Base-by-base conservation (phyloP, 2,888 invertebrate species). In the Leuctra nigra region DNA sequence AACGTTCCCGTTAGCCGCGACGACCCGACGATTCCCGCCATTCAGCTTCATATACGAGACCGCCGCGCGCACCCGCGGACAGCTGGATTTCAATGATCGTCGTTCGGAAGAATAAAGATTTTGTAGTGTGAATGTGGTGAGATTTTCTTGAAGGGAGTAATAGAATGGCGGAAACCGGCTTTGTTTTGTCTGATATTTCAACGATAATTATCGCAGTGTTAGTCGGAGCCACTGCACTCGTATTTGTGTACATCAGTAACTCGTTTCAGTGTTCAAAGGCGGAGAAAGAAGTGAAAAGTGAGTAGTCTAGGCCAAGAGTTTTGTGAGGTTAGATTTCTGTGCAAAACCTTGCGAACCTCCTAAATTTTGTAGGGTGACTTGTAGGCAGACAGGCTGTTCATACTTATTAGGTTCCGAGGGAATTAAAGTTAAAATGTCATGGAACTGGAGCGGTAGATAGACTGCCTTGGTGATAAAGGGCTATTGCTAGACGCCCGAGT, bases 211-310 rank as follows among this genome's bases (percentile, higher is more conserved):
- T 63, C 47, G 61, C 63, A 39, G 23, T 63, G 18, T 60, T 62
- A 29, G 60, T 63, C 22, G 63, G 63, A 36, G 60, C 58, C 9
- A 59, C 62, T 35, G 61, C 58, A 16, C 50, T 63, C 20, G 46
- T 59, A 29, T 54, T 61, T 44, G 48, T 61, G 35, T 63, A 63
- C 54, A 60, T 63, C 46, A 56, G 59, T 36, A 63, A 56, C 48
- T 50, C 61, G 38, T 57, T 61, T 38, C 59, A 58, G 39, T 54
- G 57, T 35, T 56, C 58, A 35, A 57, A 55, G 44, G 56, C 48
- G 47, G 56, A 59, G 38, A 60, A 61, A 24, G 55, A 59, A 48
- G 50, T 25, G 18, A 61, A 62, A 62, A 58, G 63, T 63, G 62
- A 63, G 55, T 54, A 54, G 54, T 14, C 41, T 41, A 25, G 22